Percentiles rank a stretch among this genome's conserved stretches.
Evolutionary conservation across 2,113 vertebrate species (phyloP).

Genomic region (Lamprotornis superbus): DNA sequence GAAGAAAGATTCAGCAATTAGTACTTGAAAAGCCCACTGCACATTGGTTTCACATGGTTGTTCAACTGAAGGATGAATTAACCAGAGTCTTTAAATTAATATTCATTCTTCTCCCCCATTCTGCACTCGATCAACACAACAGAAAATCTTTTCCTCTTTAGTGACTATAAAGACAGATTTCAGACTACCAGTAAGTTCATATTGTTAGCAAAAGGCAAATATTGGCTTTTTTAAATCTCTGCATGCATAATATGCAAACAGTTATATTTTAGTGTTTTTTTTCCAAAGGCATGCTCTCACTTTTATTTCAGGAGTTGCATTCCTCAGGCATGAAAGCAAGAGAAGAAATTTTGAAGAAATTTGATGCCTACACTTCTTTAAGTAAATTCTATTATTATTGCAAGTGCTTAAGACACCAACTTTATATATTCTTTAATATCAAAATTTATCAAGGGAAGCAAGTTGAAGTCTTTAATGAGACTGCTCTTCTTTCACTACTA

Average conservation of each 20-base stretch:
- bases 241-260: background rate
- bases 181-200: background rate
- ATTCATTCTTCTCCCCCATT: background rate
- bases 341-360: background rate
- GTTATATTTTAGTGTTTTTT: background rate
- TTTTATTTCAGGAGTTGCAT: background rate
- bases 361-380: background rate
- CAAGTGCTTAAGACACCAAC: background rate
- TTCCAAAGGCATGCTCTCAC: background rate
- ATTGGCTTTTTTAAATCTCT: background rate
- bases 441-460: background rate
- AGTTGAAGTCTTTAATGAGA: background rate
- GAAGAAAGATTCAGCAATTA: background rate
- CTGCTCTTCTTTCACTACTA: background rate
- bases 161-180: background rate
- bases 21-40: background rate
- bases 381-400: background rate
- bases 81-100: background rate
- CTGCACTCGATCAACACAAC: accelerated
- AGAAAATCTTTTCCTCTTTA: background rate
- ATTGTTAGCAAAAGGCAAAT: background rate
- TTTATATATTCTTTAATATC: background rate
- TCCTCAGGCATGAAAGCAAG: background rate
- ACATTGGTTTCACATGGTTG: background rate
- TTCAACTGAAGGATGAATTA: background rate